Conservation (phyloP, 2,888 invertebrate genomes). For the Volucella inanis region DNA sequence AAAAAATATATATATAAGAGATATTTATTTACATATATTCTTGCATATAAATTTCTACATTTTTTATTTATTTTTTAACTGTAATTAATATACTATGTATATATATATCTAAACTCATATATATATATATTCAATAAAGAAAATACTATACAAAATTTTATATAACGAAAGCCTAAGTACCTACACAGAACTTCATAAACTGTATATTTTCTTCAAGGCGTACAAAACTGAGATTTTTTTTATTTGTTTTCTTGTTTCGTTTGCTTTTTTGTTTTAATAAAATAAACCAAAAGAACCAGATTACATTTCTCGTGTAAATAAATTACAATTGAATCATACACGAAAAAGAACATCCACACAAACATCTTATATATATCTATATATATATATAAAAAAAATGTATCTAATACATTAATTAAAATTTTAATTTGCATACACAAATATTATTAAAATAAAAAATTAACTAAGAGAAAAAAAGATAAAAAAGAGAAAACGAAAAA, state of each 20-base stretch:
- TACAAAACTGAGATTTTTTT: constrained; percentile 36
- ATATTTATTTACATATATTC: constrained; percentile 69
- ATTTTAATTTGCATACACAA: constrained; percentile 41
- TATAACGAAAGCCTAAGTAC: constrained; percentile 72
- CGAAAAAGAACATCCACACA: background rate
- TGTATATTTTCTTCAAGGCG: constrained; percentile 57
- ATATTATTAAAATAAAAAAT: constrained; percentile 11
- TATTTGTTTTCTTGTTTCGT: background rate
- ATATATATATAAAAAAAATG: constrained; percentile 12
- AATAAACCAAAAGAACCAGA: constrained; percentile 1
- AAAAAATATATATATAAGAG: constrained; percentile 22
- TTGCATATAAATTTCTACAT: constrained; percentile 63
- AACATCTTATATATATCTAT: background rate
- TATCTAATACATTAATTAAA: constrained; percentile 34
- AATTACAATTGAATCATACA: constrained; percentile 6
- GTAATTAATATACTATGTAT: constrained; percentile 12
- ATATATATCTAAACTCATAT: constrained; percentile 8
- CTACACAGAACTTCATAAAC: constrained; percentile 68
- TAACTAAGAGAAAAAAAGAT: background rate
- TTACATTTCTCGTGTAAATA: constrained; percentile 33
- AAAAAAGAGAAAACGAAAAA: constrained; percentile 8
- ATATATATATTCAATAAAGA: constrained; percentile 13
- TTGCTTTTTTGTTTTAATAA: constrained; percentile 18
- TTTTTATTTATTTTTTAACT: constrained; percentile 65
- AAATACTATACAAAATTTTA: constrained; percentile 66